phyloP scores from a whole-genome alignment of 2,797 vertebrate species.

The Pseudochirops corinnae region DNA sequence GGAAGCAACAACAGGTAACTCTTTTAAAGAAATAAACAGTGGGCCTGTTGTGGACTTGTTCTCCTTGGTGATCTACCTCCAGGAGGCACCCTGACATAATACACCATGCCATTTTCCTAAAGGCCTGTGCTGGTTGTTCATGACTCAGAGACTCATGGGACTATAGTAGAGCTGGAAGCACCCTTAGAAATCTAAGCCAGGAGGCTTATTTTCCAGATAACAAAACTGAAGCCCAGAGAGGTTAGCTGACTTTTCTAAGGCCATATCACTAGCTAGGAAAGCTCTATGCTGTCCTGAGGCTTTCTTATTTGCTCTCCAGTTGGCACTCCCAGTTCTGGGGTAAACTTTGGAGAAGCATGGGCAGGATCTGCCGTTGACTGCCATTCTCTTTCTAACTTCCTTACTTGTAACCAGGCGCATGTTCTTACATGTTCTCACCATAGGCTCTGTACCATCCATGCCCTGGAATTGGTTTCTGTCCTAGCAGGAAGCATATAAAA shows the following conservation, averaged over 20 bases:
- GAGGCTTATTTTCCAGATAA: background rate
- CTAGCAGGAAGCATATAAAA: background rate
- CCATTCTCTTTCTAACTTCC: background rate
- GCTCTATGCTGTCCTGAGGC: background rate
- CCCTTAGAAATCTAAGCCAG: background rate
- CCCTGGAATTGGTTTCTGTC: background rate
- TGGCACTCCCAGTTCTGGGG: background rate
- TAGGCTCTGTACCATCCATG: background rate
- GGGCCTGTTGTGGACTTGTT: fast-evolving
- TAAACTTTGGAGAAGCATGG: background rate
- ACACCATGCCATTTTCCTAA: background rate
- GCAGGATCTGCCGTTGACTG: too few relatives aligned
- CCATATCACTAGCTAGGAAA: background rate
- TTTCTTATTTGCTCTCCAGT: background rate
- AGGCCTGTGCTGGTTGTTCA: background rate
- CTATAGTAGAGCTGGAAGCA: background rate
- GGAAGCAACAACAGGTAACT: background rate
- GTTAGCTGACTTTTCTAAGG: background rate
- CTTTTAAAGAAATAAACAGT: slow-evolving; percentile 15
- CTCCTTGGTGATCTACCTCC: background rate
- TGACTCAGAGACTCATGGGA: background rate
- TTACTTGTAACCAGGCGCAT: background rate
- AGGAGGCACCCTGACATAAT: slow-evolving; percentile 76
- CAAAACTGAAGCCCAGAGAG: background rate
- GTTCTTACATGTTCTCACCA: background rate